Evolutionary conservation across 2,888 invertebrate genomes (phyloP), one percentile per base, ranked within the genome.

Genomic region (Pachycephus smyrnensis): DNA sequence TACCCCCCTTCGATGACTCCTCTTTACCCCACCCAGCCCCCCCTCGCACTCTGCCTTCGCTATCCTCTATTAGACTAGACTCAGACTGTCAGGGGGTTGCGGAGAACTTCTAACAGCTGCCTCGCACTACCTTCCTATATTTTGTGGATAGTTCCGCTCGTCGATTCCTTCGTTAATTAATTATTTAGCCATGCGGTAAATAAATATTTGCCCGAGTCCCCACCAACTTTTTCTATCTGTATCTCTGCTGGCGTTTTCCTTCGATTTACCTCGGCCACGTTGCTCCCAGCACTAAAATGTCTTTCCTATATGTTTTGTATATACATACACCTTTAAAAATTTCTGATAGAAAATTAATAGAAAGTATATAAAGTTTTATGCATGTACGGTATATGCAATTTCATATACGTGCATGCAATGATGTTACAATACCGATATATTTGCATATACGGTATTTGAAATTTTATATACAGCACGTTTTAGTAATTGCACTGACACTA

Each of bases 101-200:
- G 71, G 71, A 30, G 71, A 31, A 71, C 31, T 77, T 81, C 82
- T 76, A 78, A 81, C 86, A 84, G 83, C 86, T 86, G 87, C 85
- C 84, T 82, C 83, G 80, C 80, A 84, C 82, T 81, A 81, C 84
- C 81, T 74, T 83, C 81, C 79, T 79, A 79, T 82, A 83, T 85
- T 86, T 82, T 83, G 82, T 84, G 85, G 83, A 6, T 36, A 31
- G 71, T 71, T 12, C 71, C 83, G 82, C 74, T 83, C 81, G 79
- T 79, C 81, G 83, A 83, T 85, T 86, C 83, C 12, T 71, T 71
- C 55, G 76, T 84, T 87, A 88, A 87, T 88, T 87, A 88, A 88
- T 88, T 88, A 88, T 88, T 86, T 77, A 82, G 73, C 79, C 79
- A 80, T 23, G 80, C 81, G 80, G 84, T 83, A 83, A 86, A 87